A percentile compares a stretch with the other conserved stretches of the same genome.
These are phyloP conservation scores for Bolinopsis microptera DNA, from an alignment of 37 sponge, comb jelly and placozoan genomes.

Conservation along the genomic window DNA sequence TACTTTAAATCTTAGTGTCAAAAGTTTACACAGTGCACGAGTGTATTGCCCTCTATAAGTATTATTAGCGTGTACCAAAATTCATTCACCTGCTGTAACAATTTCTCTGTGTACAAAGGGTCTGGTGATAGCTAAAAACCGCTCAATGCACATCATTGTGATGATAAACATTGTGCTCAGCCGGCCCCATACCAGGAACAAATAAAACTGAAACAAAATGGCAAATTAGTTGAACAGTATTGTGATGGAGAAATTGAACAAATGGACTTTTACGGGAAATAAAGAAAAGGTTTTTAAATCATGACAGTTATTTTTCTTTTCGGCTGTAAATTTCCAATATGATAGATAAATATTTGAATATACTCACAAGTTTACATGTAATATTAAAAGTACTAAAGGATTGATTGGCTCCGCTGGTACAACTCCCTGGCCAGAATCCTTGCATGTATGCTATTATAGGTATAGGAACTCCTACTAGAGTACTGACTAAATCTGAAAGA, in stretches of 20 bases:
- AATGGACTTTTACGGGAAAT: too few species aligned
- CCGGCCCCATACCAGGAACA: slow-evolving; percentile 26
- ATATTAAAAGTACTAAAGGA: slow-evolving; percentile 31
- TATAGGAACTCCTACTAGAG: slow-evolving; percentile 22
- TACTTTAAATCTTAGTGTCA: not conserved
- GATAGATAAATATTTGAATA: too few species aligned
- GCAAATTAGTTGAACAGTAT: too few species aligned
- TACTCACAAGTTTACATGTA: slow-evolving; percentile 46
- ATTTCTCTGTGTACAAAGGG: slow-evolving; percentile 38
- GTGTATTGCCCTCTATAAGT: not conserved
- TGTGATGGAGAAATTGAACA: too few species aligned
- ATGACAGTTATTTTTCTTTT: too few species aligned
- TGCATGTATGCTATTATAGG: slow-evolving; percentile 29
- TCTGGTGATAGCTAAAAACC: slow-evolving; percentile 30
- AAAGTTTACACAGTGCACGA: not conserved
- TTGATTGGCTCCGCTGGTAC: not conserved
- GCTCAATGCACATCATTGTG: slow-evolving; percentile 29
- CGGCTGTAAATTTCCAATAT: too few species aligned
- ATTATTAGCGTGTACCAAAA: too few species aligned
- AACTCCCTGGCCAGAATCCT: slow-evolving; percentile 29
- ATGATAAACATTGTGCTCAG: slow-evolving; percentile 54
- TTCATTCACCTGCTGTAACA: slow-evolving; percentile 17
- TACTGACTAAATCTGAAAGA: slow-evolving; percentile 25
- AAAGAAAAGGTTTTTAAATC: too few species aligned
- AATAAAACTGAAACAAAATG: slow-evolving; percentile 7